Evolutionary conservation across 2,797 vertebrate species (phyloP), one percentile per base, ranked within the genome.

Genomic region (Acipenser oxyrinchus): DNA sequence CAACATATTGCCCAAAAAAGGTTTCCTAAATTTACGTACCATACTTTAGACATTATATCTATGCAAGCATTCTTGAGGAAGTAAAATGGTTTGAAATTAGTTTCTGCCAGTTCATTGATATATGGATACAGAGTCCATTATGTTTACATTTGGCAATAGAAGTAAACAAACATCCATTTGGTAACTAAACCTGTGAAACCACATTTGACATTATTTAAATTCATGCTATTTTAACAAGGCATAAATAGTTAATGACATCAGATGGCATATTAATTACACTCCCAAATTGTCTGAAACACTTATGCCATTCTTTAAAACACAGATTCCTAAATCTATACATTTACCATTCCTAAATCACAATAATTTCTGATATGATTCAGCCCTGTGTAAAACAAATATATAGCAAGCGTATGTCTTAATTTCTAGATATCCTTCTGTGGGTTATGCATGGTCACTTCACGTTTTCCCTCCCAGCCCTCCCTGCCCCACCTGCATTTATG

Each of bases 181-280:
- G 72, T 10, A 70, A 57, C 65, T 71, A 68, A 70, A 76, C 69
- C 60, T 66, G 51, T 69, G 76, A 81, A 37, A 37, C 37, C 37
- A 37, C 37, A 37, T 37, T 37, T 37, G 37, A 18, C 71, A 77
- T 81, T 78, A 81, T 81, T 85, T 77, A 83, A 84, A 83, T 89
- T 82, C 88, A 85, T 86, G 87, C 81, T 82, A 79, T 78, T 83
- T 85, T 77, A 85, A 48, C 80, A 85, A 84, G 81, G 81, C 75
- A 76, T 82, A 80, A 76, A 77, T 83, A 83, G 58, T 51, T 69
- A 50, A 71, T 61, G 63, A 66, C 60, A 70, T 66, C 50, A 37
- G 66, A 55, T 55, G 13, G 67, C 37, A 63, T 11, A 50, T 37
- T 62, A 11, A 52, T 37, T 15, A 55, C 13, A 64, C 6, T n/a